Evolutionary conservation across 2,888 invertebrate genomes (phyloP).

Genomic region (Loripinus fragilis): DNA sequence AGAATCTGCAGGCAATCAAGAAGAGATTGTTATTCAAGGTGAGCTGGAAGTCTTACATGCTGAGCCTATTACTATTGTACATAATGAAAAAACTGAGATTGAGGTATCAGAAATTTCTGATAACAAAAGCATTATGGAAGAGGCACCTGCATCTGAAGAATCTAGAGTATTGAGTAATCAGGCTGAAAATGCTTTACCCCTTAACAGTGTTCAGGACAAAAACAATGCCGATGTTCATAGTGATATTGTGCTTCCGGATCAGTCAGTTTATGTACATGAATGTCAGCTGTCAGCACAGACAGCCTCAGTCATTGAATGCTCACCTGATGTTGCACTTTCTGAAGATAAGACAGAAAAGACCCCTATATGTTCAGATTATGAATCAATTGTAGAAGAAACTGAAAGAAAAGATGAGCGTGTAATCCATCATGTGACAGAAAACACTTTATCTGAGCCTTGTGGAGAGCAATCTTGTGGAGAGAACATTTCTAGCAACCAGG

Average conservation of each 20-base stretch:
- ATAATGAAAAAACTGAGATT: background rate
- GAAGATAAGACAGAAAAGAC: background rate
- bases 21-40: constrained; percentile 4
- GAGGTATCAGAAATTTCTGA: background rate
- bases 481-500: no score
- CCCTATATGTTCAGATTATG: no score
- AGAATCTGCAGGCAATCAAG: background rate
- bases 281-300: no score
- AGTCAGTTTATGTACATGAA: no score
- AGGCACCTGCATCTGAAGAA: background rate
- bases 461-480: no score
- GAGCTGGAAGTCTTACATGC: background rate
- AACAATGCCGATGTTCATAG: background rate
- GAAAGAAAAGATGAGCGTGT: no score
- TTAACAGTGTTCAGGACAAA: background rate
- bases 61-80: background rate
- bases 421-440: no score
- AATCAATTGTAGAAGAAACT: no score
- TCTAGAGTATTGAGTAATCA: background rate
- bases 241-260: background rate
- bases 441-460: no score
- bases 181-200: background rate
- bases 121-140: background rate
- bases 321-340: background rate
- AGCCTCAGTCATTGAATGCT: no score